These are phyloP conservation scores for Hemichromis elongatus DNA, from an alignment of 2,113 vertebrate species.

Conservation along the genomic window DNA sequence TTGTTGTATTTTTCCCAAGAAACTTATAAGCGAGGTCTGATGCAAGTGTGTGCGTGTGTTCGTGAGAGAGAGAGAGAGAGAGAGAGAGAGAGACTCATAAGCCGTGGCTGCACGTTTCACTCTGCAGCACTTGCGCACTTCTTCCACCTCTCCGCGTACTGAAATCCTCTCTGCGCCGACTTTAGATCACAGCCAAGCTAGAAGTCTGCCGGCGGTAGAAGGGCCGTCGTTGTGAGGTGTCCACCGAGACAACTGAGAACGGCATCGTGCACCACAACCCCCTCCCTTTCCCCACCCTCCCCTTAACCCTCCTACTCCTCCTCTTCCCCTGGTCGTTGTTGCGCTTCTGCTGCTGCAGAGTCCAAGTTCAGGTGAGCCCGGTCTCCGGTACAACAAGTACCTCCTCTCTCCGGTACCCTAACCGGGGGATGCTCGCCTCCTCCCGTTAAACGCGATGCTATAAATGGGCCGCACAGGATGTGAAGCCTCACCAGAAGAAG, in stretches of 20 bases:
- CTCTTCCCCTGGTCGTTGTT: neutral
- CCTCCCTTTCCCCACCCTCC: neutral
- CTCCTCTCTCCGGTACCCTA: neutral
- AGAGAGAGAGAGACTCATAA: slow-evolving; percentile 7
- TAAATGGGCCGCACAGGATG: slow-evolving; percentile 69
- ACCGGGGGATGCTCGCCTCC: slow-evolving; percentile 18
- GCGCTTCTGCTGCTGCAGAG: slow-evolving; percentile 39
- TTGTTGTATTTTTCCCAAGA: too few species aligned
- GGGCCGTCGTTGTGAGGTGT: neutral
- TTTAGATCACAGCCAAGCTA: neutral
- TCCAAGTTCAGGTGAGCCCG: slow-evolving; percentile 41
- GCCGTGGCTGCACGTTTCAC: slow-evolving; percentile 31
- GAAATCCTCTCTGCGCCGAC: slow-evolving; percentile 5
- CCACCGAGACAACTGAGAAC: neutral
- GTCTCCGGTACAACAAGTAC: slow-evolving; percentile 50
- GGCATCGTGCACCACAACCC: neutral
- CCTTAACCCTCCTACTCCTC: neutral
- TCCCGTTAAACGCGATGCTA: slow-evolving; percentile 61
- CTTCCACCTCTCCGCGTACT: slow-evolving; percentile 21
- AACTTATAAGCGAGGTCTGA: neutral
- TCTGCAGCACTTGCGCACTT: slow-evolving; percentile 59
- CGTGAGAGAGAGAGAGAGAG: neutral
- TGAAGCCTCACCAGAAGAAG: slow-evolving; percentile 66
- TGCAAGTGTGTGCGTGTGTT: neutral
- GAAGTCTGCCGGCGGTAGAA: neutral